phyloP scores from a whole-genome alignment of 2,113 vertebrate genomes.

The Corynorhinus townsendii region DNA sequence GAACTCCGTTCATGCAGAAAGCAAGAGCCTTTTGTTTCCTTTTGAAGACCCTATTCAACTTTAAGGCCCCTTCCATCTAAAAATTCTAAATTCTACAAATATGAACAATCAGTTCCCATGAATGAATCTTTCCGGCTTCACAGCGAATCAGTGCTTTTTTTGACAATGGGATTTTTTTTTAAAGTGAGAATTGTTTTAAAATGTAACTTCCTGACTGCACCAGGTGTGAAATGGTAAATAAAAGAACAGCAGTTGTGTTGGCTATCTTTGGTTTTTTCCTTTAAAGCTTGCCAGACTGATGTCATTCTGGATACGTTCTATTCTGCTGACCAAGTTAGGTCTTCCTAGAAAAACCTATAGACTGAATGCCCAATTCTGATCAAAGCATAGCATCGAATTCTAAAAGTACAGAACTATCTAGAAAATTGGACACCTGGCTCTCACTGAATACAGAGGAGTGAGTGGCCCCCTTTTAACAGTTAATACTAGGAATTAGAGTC shows the following conservation, averaged over 20 bases:
- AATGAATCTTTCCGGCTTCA: constrained; percentile 33
- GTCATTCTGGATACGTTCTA: background rate
- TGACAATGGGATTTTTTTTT: background rate
- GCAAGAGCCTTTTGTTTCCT: constrained; percentile 67
- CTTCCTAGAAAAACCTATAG: background rate
- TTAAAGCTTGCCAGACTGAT: background rate
- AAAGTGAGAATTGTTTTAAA: constrained; percentile 41
- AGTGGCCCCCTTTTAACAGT: background rate
- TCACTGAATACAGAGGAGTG: background rate
- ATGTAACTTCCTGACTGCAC: constrained; percentile 27
- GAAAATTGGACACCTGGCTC: background rate
- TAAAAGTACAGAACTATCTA: background rate
- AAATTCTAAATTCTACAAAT: constrained; percentile 47
- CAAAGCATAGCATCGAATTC: background rate
- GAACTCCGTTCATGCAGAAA: constrained; percentile 74
- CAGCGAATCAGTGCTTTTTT: constrained; percentile 17
- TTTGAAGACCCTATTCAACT: constrained; percentile 76
- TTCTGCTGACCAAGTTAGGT: background rate
- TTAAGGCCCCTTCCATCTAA: constrained; percentile 21
- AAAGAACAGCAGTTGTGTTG: background rate
- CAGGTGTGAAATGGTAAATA: constrained; percentile 34
- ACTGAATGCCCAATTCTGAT: background rate
- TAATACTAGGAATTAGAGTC: background rate
- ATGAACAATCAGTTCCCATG: constrained; percentile 6
- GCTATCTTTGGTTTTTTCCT: background rate